Conservation (phyloP, 1,140 invertebrate genomes). For the Achroia grisella region DNA sequence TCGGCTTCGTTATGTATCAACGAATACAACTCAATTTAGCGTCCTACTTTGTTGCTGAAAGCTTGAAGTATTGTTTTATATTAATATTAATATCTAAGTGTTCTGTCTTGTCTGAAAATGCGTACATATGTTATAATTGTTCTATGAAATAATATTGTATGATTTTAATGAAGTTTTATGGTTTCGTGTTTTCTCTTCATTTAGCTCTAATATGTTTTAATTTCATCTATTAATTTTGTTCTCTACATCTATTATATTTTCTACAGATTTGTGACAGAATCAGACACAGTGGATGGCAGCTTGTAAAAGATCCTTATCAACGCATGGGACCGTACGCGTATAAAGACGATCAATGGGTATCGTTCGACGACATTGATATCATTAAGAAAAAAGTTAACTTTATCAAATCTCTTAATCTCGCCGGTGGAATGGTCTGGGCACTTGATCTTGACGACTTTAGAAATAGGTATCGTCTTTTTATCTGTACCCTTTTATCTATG, state of each 20-base stretch:
- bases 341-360: conserved; percentile 91
- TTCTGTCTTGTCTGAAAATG: no score
- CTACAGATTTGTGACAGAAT: conserved; percentile 86
- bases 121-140: no score
- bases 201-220: no score
- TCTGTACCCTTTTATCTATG: no score
- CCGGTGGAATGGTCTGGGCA: conserved; percentile 94
- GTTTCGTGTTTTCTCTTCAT: no score
- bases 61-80: no score
- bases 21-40: no score
- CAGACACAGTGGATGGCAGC: conserved; percentile 84
- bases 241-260: not conserved
- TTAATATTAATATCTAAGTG: no score
- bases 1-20: not conserved
- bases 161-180: no score
- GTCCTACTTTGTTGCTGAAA: no score
- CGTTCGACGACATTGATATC: conserved; percentile 88
- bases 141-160: no score
- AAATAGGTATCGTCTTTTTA: conserved; percentile 67
- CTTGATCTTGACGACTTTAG: conserved; percentile 91
- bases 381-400: conserved; percentile 85
- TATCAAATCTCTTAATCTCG: conserved; percentile 83
- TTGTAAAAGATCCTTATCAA: conserved; percentile 82
- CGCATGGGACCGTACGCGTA: conserved; percentile 91
- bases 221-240: no score